Conservation (phyloP, 1,140 invertebrate species). For the Lepidostoma basale region DNA sequence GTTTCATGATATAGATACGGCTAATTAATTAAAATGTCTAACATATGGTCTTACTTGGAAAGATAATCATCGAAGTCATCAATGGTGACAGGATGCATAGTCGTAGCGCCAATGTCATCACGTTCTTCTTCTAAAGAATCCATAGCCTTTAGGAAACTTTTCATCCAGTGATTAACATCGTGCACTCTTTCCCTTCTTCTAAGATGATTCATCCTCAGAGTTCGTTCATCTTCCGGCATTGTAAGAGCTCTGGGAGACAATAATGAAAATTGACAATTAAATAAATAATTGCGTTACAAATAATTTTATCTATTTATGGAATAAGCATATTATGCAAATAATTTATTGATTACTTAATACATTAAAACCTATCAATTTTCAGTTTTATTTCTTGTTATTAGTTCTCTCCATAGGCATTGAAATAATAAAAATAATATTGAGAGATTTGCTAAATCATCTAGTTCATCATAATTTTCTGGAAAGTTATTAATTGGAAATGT, state of each 20-base stretch:
- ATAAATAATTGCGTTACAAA: too few relatives aligned
- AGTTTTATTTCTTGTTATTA: too few relatives aligned
- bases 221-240: conserved; percentile 89
- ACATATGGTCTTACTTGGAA: conserved; percentile 67
- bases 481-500: too few relatives aligned
- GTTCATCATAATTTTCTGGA: too few relatives aligned
- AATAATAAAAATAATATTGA: too few relatives aligned
- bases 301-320: too few relatives aligned
- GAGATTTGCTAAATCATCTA: too few relatives aligned
- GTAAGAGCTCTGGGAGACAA: conserved; percentile 73
- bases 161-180: conserved; percentile 90
- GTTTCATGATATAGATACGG: background rate
- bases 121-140: conserved; percentile 77
- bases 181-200: conserved; percentile 79
- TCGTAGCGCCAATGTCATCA: conserved; percentile 79
- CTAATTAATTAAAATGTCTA: background rate
- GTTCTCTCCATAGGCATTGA: too few relatives aligned
- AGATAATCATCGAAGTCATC: conserved; percentile 89
- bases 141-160: conserved; percentile 85
- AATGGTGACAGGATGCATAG: conserved; percentile 83
- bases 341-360: too few relatives aligned
- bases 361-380: too few relatives aligned
- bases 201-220: conserved; percentile 84
- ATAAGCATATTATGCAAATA: too few relatives aligned
- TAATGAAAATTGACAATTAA: too few relatives aligned